phyloP scores from a whole-genome alignment of 2,888 invertebrate genomes.

The Cyclophora albipunctata region DNA sequence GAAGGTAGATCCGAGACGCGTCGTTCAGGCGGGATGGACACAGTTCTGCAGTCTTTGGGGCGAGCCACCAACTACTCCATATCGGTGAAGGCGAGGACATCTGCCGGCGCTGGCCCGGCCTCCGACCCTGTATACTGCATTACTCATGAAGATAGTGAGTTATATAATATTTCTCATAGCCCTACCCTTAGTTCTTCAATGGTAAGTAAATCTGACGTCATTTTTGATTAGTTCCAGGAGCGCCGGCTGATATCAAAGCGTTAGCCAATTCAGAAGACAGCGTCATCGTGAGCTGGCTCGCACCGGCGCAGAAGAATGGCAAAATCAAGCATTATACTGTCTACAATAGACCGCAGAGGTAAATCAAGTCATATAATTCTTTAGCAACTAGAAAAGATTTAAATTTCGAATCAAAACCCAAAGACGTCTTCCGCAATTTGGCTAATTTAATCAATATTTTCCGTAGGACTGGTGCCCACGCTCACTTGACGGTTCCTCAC shows the following conservation, averaged over 20 bases:
- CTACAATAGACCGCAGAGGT: constrained; percentile 79
- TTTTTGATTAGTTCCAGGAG: constrained; percentile 80
- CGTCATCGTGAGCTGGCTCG: constrained; percentile 88
- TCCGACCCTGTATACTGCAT: constrained; percentile 82
- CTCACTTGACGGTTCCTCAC: constrained; percentile 45
- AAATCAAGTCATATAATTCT: not conserved
- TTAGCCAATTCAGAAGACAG: constrained; percentile 86
- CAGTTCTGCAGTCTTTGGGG: constrained; percentile 81
- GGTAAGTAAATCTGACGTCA: not conserved
- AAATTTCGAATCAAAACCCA: not conserved
- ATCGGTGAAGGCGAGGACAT: constrained; percentile 85
- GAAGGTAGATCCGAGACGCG: constrained; percentile 77
- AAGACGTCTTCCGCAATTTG: too few relatives aligned
- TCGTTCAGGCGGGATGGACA: constrained; percentile 82
- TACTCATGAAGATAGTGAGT: constrained; percentile 87
- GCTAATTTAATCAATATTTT: not conserved
- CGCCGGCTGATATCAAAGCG: constrained; percentile 89
- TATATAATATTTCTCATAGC: not conserved
- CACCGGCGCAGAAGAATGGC: constrained; percentile 87
- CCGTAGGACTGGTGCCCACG: constrained; percentile 55
- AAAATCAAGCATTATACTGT: constrained; percentile 88
- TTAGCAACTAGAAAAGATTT: not conserved
- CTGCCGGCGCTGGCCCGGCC: constrained; percentile 87
- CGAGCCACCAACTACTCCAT: constrained; percentile 91
- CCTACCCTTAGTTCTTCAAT: not conserved